Conservation (phyloP, 2,797 vertebrate species). For the Anguilla megastoma region DNA sequence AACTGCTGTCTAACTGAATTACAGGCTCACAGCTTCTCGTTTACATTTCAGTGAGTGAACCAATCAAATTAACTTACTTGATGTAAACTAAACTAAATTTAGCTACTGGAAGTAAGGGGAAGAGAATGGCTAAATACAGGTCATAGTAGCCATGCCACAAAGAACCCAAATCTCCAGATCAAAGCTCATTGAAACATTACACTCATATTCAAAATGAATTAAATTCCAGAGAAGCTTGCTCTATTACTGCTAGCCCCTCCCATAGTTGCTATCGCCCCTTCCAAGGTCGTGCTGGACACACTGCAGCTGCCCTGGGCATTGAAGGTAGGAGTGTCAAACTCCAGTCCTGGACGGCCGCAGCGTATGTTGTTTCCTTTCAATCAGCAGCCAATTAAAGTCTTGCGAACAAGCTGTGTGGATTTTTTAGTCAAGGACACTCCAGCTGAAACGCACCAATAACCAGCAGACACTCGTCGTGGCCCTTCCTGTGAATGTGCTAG, state of each 20-base stretch:
- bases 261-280: not conserved
- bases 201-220: slow-evolving; percentile 58
- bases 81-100: not conserved
- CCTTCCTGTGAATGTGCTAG: not conserved
- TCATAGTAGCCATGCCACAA: not conserved
- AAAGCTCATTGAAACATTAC: slow-evolving; percentile 37
- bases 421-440: not conserved
- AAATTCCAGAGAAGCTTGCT: slow-evolving; percentile 45
- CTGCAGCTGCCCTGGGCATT: not conserved
- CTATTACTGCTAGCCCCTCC: not conserved
- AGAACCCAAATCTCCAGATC: slow-evolving; percentile 28
- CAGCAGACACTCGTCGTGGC: not conserved
- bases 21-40: not conserved
- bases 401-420: not conserved
- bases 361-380: not conserved
- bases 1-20: not conserved
- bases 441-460: not conserved
- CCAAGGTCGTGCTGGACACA: not conserved
- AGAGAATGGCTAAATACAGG: not conserved
- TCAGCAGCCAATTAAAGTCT: not conserved
- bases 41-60: not conserved
- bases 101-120: not conserved
- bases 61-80: not conserved
- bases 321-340: not conserved
- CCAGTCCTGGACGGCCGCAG: not conserved